Conservation (phyloP, 2,113 vertebrate species). For the Oreochromis spilurus region DNA sequence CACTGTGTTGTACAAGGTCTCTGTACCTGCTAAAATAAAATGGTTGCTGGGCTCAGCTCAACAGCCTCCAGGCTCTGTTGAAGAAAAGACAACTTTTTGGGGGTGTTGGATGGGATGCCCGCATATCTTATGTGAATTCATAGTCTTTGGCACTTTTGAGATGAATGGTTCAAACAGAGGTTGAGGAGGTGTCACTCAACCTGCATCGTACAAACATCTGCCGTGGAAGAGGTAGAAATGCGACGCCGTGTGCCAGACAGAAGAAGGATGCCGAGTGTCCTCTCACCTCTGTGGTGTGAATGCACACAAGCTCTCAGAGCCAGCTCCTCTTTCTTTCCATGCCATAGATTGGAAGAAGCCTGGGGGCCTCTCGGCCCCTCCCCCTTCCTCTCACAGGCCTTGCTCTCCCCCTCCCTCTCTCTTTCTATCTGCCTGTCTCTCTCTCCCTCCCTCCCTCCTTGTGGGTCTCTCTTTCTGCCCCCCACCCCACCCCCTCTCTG, state of each 20-base stretch:
- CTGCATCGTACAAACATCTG: background rate
- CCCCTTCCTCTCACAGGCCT: slow-evolving; percentile 33
- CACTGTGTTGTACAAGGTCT: background rate
- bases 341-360: slow-evolving; percentile 73
- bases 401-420: background rate
- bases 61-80: background rate
- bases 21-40: background rate
- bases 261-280: slow-evolving; percentile 63
- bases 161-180: background rate
- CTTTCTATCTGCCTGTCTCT: background rate
- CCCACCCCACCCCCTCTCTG: slow-evolving; percentile 5
- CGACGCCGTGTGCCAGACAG: background rate
- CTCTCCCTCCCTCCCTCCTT: background rate
- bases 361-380: slow-evolving; percentile 39
- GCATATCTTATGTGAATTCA: background rate
- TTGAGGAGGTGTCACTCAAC: background rate
- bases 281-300: slow-evolving; percentile 36
- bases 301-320: slow-evolving; percentile 13
- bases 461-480: background rate
- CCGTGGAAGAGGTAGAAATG: background rate
- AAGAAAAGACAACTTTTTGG: background rate
- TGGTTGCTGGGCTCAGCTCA: background rate
- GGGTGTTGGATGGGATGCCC: background rate
- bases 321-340: slow-evolving; percentile 60
- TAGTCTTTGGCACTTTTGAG: background rate